These are phyloP conservation scores for Pseudachorutes palmiensis DNA, from an alignment of 1,140 invertebrate species.

Conservation along the genomic window DNA sequence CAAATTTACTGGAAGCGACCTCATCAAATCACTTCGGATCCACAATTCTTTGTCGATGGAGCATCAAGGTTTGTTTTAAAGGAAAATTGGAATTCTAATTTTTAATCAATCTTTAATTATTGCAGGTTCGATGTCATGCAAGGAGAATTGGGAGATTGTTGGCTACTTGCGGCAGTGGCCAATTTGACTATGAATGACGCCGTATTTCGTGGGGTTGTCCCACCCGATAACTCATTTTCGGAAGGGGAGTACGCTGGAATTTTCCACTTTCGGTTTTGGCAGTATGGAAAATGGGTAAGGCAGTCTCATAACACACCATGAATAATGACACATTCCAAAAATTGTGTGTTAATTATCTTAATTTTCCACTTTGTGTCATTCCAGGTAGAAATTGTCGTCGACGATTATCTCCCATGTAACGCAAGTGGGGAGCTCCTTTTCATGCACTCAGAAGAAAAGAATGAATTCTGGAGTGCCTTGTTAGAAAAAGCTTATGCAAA, in stretches of 20 bases:
- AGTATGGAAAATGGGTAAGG: slow-evolving; percentile 42
- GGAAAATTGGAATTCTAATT: not conserved
- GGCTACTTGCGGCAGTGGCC: slow-evolving; percentile 89
- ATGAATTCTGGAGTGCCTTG: slow-evolving; percentile 95
- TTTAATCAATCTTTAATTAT: not conserved
- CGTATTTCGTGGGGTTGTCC: slow-evolving; percentile 87
- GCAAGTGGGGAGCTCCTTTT: slow-evolving; percentile 74
- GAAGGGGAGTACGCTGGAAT: slow-evolving; percentile 83
- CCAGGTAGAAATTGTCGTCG: slow-evolving; percentile 72
- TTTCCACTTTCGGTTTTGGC: slow-evolving; percentile 72
- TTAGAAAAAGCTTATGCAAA: slow-evolving; percentile 98
- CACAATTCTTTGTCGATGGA: slow-evolving; percentile 86
- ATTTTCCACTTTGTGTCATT: not conserved
- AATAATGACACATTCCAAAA: too few species aligned
- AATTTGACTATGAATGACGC: slow-evolving; percentile 81
- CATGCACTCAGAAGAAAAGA: slow-evolving; percentile 81
- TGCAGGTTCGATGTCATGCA: slow-evolving; percentile 89
- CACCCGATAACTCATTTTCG: slow-evolving; percentile 81
- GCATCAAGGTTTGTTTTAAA: slow-evolving; percentile 50
- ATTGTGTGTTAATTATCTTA: too few species aligned
- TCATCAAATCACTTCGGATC: slow-evolving; percentile 79
- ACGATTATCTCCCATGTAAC: slow-evolving; percentile 81
- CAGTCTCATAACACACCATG: too few species aligned
- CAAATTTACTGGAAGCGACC: slow-evolving; percentile 75
- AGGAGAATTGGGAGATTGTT: slow-evolving; percentile 93